phyloP scores from a whole-genome alignment of 1,140 invertebrate species.

The Eufriesea mexicana region DNA sequence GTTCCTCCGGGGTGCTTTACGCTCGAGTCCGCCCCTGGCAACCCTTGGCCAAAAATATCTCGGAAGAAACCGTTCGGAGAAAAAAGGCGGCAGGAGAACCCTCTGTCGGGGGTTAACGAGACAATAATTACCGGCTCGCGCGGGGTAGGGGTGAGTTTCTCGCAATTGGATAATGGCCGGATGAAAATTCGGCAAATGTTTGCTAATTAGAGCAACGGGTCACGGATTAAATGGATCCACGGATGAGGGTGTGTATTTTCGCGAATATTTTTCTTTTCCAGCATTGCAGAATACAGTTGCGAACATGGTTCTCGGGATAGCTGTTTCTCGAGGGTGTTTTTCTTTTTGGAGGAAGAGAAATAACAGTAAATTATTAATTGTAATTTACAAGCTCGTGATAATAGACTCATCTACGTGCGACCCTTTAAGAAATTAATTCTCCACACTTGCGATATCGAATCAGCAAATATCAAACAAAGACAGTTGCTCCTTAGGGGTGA shows the following conservation, averaged over 20 bases:
- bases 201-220: slow-evolving; percentile 1
- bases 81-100: not conserved
- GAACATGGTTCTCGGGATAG: not conserved
- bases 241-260: not conserved
- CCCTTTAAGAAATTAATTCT: no score
- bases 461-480: no score
- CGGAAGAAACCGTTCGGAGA: not conserved
- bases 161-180: not conserved
- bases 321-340: no score
- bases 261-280: not conserved
- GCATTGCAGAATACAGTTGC: not conserved
- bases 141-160: not conserved
- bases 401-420: no score
- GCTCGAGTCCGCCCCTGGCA: not conserved
- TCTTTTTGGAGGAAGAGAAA: no score
- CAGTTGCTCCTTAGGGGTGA: no score
- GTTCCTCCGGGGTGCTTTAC: slow-evolving; percentile 14
- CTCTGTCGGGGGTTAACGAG: not conserved
- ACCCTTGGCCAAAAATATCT: slow-evolving; percentile 30
- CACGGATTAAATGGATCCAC: not conserved
- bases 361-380: no score
- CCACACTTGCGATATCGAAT: no score
- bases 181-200: slow-evolving; percentile 14
- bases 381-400: no score
- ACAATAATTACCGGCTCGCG: slow-evolving; percentile 24